Base-by-base conservation (phyloP, 2,888 invertebrate species). In the Brachypalpus laphriformis region DNA sequence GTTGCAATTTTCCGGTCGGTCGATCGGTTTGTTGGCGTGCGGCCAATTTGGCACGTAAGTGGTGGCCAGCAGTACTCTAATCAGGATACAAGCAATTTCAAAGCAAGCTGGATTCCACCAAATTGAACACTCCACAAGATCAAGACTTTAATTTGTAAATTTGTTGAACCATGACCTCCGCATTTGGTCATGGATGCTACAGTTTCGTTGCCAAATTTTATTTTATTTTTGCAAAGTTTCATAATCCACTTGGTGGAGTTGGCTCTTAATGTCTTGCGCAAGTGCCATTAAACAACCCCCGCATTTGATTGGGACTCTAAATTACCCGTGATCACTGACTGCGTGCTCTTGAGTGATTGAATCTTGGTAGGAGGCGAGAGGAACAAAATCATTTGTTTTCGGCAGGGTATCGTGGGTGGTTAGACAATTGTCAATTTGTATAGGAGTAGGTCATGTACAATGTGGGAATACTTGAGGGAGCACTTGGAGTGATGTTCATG, bases 241-340 rank as follows among this genome's bases (percentile, higher is more conserved):
- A 56, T 45, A 77, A 70, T 28, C 25, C 8, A 16, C 3, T 42
- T 37, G 14, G 37, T 14, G 16, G 16, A 51, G 65, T 59, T 74
- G 54, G 18, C 37, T 54, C 40, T 49, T 20, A 8, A 45, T 28
- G 25, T 57, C 42, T 61, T 47, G 51, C 40, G 20, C 61, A 70
- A 42, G 49, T 71, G 14, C 57, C 49, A 54, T 42, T 49, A 34
- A 40, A 20, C 47, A 14, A 18, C 82, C 83, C 68, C 68, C 83
- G 57, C 83, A 49, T 65, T 63, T 61, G 51, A 83, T 78, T 83
- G 61, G 54, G 47, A 25, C 49, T 68, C 47, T 56, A 54, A 78
- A 80, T 75, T 75, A 57, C 74, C 63, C 47, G 31, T 70, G 68
- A 80, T 65, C 66, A 78, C 72, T 78, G 82, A 56, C 74, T 65